Evolutionary conservation across 2,797 vertebrate species (phyloP).

Genomic region (Petrocephalus sullivani): DNA sequence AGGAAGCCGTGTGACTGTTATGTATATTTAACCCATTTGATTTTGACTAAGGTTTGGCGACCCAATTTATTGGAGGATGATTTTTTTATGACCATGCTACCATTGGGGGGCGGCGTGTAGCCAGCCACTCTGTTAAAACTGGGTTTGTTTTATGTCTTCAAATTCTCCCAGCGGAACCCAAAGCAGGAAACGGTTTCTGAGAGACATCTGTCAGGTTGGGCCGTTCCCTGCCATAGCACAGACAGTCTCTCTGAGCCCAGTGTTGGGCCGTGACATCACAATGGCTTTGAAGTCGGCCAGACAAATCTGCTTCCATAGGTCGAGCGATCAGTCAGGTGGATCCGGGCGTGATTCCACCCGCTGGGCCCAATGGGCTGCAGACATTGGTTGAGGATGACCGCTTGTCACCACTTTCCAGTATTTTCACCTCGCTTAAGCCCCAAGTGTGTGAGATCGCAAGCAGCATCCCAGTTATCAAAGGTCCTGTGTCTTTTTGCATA

Average conservation of each 20-base stretch:
- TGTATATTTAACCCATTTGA: not conserved
- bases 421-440: not conserved
- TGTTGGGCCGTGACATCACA: not conserved
- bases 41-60: not conserved
- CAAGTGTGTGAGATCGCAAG: not conserved
- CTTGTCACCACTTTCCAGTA: too few species aligned
- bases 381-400: too few species aligned
- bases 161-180: not conserved
- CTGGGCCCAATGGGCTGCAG: not conserved
- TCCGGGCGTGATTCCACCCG: not conserved
- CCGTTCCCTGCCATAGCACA: not conserved
- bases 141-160: not conserved
- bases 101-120: not conserved
- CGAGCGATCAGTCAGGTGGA: not conserved
- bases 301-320: not conserved
- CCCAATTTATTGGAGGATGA: not conserved
- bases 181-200: not conserved
- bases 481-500: not conserved
- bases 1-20: not conserved
- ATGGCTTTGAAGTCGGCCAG: not conserved
- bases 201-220: not conserved
- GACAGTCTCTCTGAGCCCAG: not conserved
- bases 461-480: not conserved
- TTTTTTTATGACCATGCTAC: not conserved
- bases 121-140: not conserved